Evolutionary conservation across 2,888 invertebrate genomes (phyloP).

Genomic region (Oxycera nigricornis): DNA sequence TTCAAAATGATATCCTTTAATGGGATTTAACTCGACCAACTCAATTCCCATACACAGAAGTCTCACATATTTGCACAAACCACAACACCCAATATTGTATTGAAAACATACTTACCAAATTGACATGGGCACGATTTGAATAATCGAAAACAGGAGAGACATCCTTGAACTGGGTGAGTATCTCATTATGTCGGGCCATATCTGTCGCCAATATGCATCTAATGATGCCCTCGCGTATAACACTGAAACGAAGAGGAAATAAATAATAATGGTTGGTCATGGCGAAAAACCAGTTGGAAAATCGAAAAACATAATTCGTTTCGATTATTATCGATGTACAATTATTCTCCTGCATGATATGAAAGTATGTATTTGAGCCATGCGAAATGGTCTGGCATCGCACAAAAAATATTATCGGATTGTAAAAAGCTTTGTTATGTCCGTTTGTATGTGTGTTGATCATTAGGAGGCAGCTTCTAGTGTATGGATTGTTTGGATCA

Average conservation of each 20-base stretch:
- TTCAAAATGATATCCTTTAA: too few relatives aligned
- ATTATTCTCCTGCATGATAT: not conserved
- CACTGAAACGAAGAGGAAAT: conserved; percentile 56
- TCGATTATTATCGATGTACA: not conserved
- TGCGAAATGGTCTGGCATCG: not conserved
- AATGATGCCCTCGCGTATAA: conserved; percentile 79
- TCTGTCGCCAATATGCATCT: conserved; percentile 79
- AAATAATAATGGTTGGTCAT: not conserved
- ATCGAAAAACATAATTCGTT: not conserved
- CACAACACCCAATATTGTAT: too few relatives aligned
- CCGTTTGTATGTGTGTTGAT: too few relatives aligned
- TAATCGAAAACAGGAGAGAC: conserved; percentile 72
- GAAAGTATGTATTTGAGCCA: not conserved
- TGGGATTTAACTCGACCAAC: not conserved
- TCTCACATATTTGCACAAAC: too few relatives aligned
- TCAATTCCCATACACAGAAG: not conserved
- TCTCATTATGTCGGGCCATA: conserved; percentile 82
- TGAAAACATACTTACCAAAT: conserved; percentile 67
- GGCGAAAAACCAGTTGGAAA: not conserved
- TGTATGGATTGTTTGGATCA: not conserved
- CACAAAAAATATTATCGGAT: not conserved
- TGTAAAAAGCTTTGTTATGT: not conserved
- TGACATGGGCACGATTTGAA: conserved; percentile 72
- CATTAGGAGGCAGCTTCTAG: not conserved
- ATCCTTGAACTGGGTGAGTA: conserved; percentile 75